Percentiles rank a stretch among this genome's conserved stretches.
phyloP scores from a whole-genome alignment of 2,888 invertebrate species.

The Acrobasis consociella region DNA sequence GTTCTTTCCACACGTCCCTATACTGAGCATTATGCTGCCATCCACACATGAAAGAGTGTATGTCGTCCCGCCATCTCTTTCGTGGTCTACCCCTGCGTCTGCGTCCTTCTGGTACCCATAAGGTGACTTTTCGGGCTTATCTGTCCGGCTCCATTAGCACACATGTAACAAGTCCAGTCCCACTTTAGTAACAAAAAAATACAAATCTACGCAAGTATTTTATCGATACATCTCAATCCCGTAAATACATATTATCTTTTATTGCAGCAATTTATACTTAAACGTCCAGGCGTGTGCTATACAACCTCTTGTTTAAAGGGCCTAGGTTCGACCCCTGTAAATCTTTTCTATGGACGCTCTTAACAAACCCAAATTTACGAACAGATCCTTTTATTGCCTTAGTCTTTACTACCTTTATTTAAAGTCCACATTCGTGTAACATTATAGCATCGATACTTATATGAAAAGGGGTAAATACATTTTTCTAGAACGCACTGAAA shows the following conservation, averaged over 20 bases:
- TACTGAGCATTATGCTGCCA: too few relatives aligned
- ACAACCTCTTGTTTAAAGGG: constrained; percentile 50
- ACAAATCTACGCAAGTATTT: neutral
- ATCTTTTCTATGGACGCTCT: constrained; percentile 54
- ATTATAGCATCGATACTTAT: neutral
- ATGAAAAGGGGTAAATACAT: neutral
- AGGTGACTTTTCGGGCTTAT: too few relatives aligned
- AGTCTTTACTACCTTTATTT: neutral
- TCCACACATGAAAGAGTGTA: too few relatives aligned
- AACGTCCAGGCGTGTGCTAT: constrained; percentile 35
- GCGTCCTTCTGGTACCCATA: too few relatives aligned
- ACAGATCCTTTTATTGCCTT: constrained; percentile 29
- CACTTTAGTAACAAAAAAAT: too few relatives aligned
- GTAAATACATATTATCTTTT: constrained; percentile 35
- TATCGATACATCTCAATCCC: constrained; percentile 23
- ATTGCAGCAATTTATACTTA: constrained; percentile 37
- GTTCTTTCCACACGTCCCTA: too few relatives aligned
- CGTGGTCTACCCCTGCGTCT: too few relatives aligned
- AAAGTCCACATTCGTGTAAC: constrained; percentile 8
- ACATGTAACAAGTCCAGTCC: too few relatives aligned
- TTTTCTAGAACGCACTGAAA: neutral
- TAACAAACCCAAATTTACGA: constrained; percentile 44
- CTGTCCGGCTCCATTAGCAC: too few relatives aligned
- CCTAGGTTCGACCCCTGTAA: constrained; percentile 48
- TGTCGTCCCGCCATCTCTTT: too few relatives aligned